Evolutionary conservation across 2,113 vertebrate genomes (phyloP).

Genomic region (Brachyistius frenatus): DNA sequence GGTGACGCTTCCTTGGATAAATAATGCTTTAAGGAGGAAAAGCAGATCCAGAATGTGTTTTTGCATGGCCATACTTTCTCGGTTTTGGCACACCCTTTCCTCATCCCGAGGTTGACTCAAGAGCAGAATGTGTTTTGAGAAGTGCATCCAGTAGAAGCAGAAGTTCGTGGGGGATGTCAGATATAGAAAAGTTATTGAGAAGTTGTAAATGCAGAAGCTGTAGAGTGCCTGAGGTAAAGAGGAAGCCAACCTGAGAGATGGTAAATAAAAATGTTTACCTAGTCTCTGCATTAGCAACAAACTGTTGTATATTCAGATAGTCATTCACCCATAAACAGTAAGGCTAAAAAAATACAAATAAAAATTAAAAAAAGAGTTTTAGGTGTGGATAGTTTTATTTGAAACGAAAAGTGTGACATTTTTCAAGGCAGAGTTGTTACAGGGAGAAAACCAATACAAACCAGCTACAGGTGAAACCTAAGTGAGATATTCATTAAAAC

Average conservation of each 20-base stretch:
- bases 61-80: not conserved
- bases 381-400: not conserved
- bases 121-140: not conserved
- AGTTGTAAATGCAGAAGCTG: not conserved
- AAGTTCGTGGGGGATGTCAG: not conserved
- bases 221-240: not conserved
- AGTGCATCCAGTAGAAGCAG: not conserved
- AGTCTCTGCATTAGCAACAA: no score
- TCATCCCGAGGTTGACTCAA: not conserved
- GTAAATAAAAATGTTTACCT: not conserved
- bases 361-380: no score
- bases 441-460: not conserved
- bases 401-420: not conserved
- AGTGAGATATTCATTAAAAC: not conserved
- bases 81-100: not conserved
- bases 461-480: conserved; percentile 1
- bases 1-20: not conserved
- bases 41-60: not conserved
- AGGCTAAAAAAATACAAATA: no score
- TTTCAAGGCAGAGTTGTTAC: no score
- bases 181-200: not conserved
- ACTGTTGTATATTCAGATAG: no score
- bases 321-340: no score
- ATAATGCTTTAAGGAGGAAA: not conserved
- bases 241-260: not conserved